phyloP scores from a whole-genome alignment of 2,113 vertebrate species.

The Myrmecobius fasciatus region DNA sequence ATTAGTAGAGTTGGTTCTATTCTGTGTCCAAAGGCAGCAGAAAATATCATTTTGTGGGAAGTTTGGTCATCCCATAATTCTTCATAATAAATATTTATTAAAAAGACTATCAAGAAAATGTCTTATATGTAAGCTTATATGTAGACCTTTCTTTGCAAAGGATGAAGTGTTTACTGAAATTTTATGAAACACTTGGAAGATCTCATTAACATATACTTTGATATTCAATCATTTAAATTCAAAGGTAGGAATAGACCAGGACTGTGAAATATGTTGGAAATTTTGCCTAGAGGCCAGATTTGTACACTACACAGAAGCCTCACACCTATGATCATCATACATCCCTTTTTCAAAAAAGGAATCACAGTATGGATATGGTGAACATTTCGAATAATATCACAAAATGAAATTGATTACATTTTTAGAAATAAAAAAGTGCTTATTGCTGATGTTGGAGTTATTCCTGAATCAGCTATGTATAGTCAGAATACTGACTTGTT shows the following conservation, averaged over 20 bases:
- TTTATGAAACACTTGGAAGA: not conserved
- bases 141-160: not conserved
- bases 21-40: not conserved
- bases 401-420: not conserved
- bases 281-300: not conserved
- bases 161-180: not conserved
- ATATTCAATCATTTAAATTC: not conserved
- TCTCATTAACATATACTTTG: not conserved
- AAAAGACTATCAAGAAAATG: not conserved
- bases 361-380: not conserved
- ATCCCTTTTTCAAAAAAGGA: not conserved
- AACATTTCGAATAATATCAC: not conserved
- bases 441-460: not conserved
- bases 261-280: not conserved
- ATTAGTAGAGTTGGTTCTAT: not conserved
- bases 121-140: not conserved
- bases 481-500: not conserved
- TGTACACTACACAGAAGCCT: not conserved
- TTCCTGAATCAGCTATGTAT: not conserved
- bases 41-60: not conserved
- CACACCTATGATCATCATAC: not conserved
- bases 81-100: not conserved
- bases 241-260: not conserved
- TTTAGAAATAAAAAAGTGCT: not conserved
- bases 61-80: not conserved